Conservation (phyloP, 2,888 invertebrate genomes). For the Cecidostiba fungosa region DNA sequence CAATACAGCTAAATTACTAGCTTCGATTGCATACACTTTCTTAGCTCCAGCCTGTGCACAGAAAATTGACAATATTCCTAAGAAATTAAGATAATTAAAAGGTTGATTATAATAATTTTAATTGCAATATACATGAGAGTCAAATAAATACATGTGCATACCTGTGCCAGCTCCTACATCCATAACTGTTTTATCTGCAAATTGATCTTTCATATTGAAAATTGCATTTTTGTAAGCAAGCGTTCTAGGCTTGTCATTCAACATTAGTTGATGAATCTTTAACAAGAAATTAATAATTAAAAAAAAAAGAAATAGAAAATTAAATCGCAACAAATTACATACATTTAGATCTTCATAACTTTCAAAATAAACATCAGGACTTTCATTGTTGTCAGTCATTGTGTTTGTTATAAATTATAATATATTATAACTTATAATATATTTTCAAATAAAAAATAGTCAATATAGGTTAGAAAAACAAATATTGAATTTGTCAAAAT, state of each 20-base stretch:
- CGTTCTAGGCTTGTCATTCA: slow-evolving; percentile 89
- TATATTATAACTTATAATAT: too few relatives aligned
- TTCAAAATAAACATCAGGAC: slow-evolving; percentile 83
- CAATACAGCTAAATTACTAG: slow-evolving; percentile 86
- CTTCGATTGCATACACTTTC: slow-evolving; percentile 93
- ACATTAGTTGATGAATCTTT: slow-evolving; percentile 91
- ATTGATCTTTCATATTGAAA: slow-evolving; percentile 83
- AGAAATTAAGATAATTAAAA: slow-evolving; percentile 25
- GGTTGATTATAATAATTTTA: slow-evolving; percentile 15
- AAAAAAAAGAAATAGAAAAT: slow-evolving; percentile 22
- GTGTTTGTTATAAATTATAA: background rate
- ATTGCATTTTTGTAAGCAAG: slow-evolving; percentile 92
- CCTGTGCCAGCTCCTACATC: slow-evolving; percentile 93
- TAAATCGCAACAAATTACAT: slow-evolving; percentile 70
- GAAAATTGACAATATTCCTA: slow-evolving; percentile 92
- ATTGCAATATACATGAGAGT: slow-evolving; percentile 4
- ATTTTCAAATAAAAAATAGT: background rate
- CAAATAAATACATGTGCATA: slow-evolving; percentile 65
- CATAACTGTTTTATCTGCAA: slow-evolving; percentile 90
- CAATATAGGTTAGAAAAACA: slow-evolving; percentile 40
- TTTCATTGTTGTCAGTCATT: slow-evolving; percentile 59
- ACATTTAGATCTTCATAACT: slow-evolving; percentile 91
- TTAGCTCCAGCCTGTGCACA: slow-evolving; percentile 95
- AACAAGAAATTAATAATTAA: slow-evolving; percentile 65
- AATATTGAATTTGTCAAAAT: background rate